Base-by-base conservation (phyloP, 2,888 invertebrate species). In the Halictus ligatus region DNA sequence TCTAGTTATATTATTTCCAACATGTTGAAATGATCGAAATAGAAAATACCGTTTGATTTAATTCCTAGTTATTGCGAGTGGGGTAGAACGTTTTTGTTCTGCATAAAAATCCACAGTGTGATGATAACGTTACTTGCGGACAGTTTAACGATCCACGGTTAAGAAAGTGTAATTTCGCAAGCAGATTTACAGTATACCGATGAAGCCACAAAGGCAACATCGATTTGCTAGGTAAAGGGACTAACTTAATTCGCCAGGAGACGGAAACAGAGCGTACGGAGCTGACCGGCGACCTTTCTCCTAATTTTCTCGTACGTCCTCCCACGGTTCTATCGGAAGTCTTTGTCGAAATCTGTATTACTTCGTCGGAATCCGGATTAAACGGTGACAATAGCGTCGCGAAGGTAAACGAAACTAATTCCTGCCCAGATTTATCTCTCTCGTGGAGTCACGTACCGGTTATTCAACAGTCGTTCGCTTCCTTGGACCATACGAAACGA, bases 381-480 rank as follows among this genome's bases (percentile, higher is more conserved):
- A 75, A 13, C 48, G 74, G 54, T 3, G 40, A 40, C 74, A 40
- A 40, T 13, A 40, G 12, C 50, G 50, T 58, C 50, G 50, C 5
- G 10, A 18, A 35, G 35, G 13, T 40, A 75, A 75, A 75, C 54
- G 54, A 75, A 75, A 48, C 74, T 48, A 75, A 75, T 75, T 75
- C 54, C 54, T 15, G 40, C 0, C 74, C 54, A 75, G 54, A 54
- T 15, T 54, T 54, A 29, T 21, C 69, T 75, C 35, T 40, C 21
- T 75, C 6, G 15, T 3, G 18, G 13, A 29, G 74, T 54, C 74
- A 75, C 54, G 54, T 54, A 54, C 35, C 74, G 6, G 21, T 74
- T 35, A 67, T 67, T 35, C 67, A 10, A n/a, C 3, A 58, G 21
- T 21, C 21, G 54, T 54, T 54, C n/a, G 10, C 1, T n/a, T 3